phyloP scores from a whole-genome alignment of 1,140 invertebrate genomes.

The Macrobrachium nipponense region DNA sequence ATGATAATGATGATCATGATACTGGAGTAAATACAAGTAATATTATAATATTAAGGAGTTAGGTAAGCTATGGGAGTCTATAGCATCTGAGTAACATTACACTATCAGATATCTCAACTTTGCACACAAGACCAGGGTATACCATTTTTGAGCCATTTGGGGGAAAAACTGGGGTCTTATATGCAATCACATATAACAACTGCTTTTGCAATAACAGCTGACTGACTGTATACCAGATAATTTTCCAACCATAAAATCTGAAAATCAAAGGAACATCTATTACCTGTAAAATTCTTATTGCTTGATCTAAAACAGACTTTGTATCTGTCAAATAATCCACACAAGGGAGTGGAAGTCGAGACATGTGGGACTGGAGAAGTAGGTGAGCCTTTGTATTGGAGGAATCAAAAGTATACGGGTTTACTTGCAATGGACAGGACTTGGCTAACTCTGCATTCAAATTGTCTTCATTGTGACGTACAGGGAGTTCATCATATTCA shows the following conservation, averaged over 20 bases:
- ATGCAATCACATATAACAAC: no score
- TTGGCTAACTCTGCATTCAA: constrained; percentile 92
- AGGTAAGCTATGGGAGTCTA: no score
- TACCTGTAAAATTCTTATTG: constrained; percentile 89
- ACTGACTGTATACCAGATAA: no score
- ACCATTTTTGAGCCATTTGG: no score
- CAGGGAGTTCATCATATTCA: constrained; percentile 95
- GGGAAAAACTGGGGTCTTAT: no score
- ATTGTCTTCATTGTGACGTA: constrained; percentile 97
- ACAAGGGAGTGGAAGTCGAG: constrained; percentile 82
- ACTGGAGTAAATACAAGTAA: no score
- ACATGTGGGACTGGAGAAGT: constrained; percentile 94
- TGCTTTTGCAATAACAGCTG: no score
- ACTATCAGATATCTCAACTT: no score
- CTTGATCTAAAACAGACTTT: constrained; percentile 96
- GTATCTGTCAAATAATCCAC: constrained; percentile 96
- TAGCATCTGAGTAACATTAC: no score
- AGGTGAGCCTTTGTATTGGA: constrained; percentile 95
- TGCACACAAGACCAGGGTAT: no score
- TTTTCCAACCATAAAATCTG: background rate
- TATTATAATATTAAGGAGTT: no score
- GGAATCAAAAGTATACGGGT: constrained; percentile 82
- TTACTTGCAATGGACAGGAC: constrained; percentile 80
- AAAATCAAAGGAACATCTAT: constrained; percentile 63
- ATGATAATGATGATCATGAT: no score